A percentile compares a stretch with the other conserved stretches of the same genome.
These are phyloP conservation scores for Athalia circularis DNA, from an alignment of 2,888 invertebrate species.

Conservation along the genomic window DNA sequence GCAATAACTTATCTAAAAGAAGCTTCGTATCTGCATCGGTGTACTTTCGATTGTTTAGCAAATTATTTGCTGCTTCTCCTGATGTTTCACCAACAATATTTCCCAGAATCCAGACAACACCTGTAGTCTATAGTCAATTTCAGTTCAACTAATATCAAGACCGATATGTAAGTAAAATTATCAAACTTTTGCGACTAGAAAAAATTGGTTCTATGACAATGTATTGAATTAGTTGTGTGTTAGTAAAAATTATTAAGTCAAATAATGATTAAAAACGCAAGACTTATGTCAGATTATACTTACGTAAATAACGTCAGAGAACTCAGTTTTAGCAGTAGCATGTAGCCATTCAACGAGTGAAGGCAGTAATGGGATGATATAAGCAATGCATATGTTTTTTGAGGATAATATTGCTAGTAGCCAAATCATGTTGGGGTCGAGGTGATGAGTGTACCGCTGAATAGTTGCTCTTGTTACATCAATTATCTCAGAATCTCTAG, in stretches of 20 bases:
- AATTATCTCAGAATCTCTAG: conserved; percentile 60
- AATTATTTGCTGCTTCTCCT: conserved; percentile 57
- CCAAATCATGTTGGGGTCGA: conserved; percentile 63
- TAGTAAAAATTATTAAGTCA: neutral
- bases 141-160: neutral
- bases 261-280: conserved; percentile 1
- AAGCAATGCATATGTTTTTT: conserved; percentile 51
- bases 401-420: conserved; percentile 67
- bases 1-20: conserved; percentile 60
- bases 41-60: conserved; percentile 60
- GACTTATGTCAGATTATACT: conserved; percentile 3
- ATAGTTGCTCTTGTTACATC: conserved; percentile 56
- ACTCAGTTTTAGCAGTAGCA: conserved; percentile 47
- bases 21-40: conserved; percentile 48
- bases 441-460: conserved; percentile 49
- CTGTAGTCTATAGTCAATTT: conserved; percentile 58
- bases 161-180: neutral
- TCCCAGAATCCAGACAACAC: conserved; percentile 65
- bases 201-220: neutral
- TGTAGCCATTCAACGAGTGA: conserved; percentile 55
- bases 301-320: conserved; percentile 56
- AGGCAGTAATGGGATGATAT: conserved; percentile 52
- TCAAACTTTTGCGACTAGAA: too few relatives aligned
- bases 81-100: conserved; percentile 62
- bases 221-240: neutral